Evolutionary conservation across 2,888 invertebrate genomes (phyloP), one percentile per base, ranked within the genome.

Genomic region (Carterocephalus palaemon): DNA sequence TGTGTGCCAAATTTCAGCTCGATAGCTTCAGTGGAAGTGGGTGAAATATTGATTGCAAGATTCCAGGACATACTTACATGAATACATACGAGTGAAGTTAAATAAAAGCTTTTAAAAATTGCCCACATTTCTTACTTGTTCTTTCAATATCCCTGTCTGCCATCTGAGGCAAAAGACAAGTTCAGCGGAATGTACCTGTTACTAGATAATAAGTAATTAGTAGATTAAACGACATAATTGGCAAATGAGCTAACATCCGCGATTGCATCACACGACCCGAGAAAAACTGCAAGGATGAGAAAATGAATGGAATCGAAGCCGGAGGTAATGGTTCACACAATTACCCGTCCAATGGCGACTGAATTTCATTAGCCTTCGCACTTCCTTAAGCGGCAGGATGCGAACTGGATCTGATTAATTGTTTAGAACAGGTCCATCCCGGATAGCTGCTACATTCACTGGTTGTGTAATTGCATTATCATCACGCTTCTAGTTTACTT

Each of bases 251-350:
- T 57, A 42, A 75, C 75, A 80, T 80, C 80, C 79, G 78, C 67
- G 59, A 79, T 80, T 76, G 73, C 80, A 70, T 84, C 79, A 83
- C 70, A 66, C 66, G 41, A 72, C 53, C 51, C 57, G 61, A 81
- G 78, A 83, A 82, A 83, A 82, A 84, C 75, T 69, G 55, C 53
- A 57, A 54, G 60, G 59, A 65, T 78, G 72, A 22, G 76, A 80
- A 82, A 80, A 80, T 80, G 70, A 82, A 82, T 81, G 75, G 75
- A 69, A 60, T 63, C 57, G 59, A 61, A 77, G 76, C 76, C 85
- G 85, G 85, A 84, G 75, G 69, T 76, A 50, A 66, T 58, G 66
- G 70, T 82, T 84, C 83, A 70, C 83, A 83, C 83, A 77, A 65
- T 67, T 66, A 70, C 58, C 53, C 56, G 56, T 58, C 60, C 58